Conservation (phyloP, 2,888 invertebrate species). For the Micoletzkya japonica region DNA sequence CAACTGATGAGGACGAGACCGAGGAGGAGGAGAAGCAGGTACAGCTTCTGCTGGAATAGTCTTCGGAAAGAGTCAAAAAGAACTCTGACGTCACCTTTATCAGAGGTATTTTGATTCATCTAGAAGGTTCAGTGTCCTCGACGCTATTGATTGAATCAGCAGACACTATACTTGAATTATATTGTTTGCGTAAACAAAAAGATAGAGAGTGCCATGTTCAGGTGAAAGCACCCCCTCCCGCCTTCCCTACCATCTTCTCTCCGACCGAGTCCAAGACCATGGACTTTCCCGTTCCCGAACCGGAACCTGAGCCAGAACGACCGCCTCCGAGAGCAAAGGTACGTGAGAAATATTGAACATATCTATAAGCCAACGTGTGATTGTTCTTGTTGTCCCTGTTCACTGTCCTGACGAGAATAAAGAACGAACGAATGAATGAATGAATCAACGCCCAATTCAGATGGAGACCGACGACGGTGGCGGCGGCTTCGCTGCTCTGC, state of each 20-base stretch:
- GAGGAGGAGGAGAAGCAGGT: slow-evolving; percentile 70
- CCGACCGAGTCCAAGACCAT: slow-evolving; percentile 61
- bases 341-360: not conserved
- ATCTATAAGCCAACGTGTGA: not conserved
- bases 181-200: not conserved
- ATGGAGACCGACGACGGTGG: slow-evolving; percentile 43
- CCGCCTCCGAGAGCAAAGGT: slow-evolving; percentile 45
- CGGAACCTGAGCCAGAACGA: slow-evolving; percentile 35
- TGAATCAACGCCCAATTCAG: too few species aligned
- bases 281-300: slow-evolving; percentile 51
- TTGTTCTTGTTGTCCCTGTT: too few species aligned
- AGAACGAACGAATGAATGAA: too few species aligned
- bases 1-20: slow-evolving; percentile 77
- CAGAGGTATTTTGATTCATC: too few species aligned
- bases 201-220: slow-evolving; percentile 17
- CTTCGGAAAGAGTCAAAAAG: too few species aligned
- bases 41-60: too few species aligned
- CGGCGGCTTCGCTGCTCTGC: slow-evolving; percentile 56
- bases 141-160: too few species aligned
- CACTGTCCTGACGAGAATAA: too few species aligned
- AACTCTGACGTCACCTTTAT: too few species aligned
- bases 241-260: slow-evolving; percentile 59
- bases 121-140: too few species aligned
- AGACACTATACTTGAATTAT: not conserved
- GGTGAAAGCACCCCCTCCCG: slow-evolving; percentile 59